A percentile compares a stretch with the other conserved stretches of the same genome.
phyloP scores from a whole-genome alignment of 2,113 vertebrate species.

The Calidris pugnax region DNA sequence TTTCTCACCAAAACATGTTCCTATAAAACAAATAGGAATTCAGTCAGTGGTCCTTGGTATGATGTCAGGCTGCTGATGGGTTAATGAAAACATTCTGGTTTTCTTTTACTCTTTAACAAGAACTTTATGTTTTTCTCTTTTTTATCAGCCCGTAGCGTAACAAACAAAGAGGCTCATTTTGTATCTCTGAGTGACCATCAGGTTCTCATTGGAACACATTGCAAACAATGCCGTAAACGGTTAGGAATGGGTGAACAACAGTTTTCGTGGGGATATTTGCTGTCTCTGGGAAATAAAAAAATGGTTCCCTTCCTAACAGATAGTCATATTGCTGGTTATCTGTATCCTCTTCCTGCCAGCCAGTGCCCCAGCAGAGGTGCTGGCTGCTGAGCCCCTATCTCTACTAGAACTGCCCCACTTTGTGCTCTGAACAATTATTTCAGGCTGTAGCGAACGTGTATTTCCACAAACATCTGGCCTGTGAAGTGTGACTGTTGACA shows the following conservation, averaged over 20 bases:
- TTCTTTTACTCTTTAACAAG: neutral
- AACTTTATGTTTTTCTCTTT: neutral
- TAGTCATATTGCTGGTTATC: neutral
- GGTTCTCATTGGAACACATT: neutral
- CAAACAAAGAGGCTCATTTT: neutral
- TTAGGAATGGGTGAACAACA: neutral
- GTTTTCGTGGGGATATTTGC: neutral
- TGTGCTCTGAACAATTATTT: neutral
- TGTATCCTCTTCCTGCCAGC: neutral
- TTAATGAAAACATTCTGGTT: neutral
- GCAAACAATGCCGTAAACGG: neutral
- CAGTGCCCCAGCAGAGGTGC: neutral
- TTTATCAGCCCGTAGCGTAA: neutral
- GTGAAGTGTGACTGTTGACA: neutral
- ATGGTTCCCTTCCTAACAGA: neutral
- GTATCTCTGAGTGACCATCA: neutral
- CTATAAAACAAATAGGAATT: neutral
- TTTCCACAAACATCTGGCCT: neutral
- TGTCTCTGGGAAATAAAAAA: slow-evolving; percentile 10
- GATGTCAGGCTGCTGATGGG: neutral
- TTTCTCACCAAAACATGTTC: neutral
- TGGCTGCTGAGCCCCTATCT: neutral
- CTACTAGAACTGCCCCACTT: neutral
- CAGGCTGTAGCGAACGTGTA: neutral
- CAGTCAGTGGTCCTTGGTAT: neutral